Conservation (phyloP, 2,888 invertebrate genomes). For the Melanophora roralis region DNA sequence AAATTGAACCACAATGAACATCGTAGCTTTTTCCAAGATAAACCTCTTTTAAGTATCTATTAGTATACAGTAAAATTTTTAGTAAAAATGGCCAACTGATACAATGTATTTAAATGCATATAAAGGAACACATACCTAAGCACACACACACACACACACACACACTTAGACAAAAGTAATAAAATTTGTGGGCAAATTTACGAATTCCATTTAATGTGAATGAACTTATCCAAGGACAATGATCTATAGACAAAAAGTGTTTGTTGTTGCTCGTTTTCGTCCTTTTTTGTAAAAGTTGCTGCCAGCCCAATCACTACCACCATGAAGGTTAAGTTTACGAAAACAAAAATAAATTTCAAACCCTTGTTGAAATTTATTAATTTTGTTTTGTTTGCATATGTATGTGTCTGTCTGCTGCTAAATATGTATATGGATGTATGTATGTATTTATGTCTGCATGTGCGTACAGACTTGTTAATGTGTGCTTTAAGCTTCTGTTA, state of each 20-base stretch:
- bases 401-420: neutral
- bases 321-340: slow-evolving; percentile 49
- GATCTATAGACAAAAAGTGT: slow-evolving; percentile 66
- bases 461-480: neutral
- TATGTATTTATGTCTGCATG: slow-evolving; percentile 8
- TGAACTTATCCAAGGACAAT: slow-evolving; percentile 75
- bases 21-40: slow-evolving; percentile 2
- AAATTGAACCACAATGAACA: slow-evolving; percentile 40
- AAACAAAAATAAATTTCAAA: slow-evolving; percentile 39
- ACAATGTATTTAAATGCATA: too few species aligned
- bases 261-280: neutral
- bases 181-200: slow-evolving; percentile 66
- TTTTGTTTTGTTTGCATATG: neutral
- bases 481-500: slow-evolving; percentile 53
- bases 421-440: neutral
- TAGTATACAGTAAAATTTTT: slow-evolving; percentile 24
- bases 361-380: slow-evolving; percentile 42
- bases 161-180: neutral
- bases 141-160: neutral
- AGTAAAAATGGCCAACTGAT: neutral
- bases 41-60: slow-evolving; percentile 18
- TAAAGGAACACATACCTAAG: neutral
- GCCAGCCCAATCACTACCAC: slow-evolving; percentile 36
- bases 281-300: neutral
- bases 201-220: slow-evolving; percentile 69